Conservation (phyloP, 92 coral and sea anemone species). For the Paragorgia papillata region DNA sequence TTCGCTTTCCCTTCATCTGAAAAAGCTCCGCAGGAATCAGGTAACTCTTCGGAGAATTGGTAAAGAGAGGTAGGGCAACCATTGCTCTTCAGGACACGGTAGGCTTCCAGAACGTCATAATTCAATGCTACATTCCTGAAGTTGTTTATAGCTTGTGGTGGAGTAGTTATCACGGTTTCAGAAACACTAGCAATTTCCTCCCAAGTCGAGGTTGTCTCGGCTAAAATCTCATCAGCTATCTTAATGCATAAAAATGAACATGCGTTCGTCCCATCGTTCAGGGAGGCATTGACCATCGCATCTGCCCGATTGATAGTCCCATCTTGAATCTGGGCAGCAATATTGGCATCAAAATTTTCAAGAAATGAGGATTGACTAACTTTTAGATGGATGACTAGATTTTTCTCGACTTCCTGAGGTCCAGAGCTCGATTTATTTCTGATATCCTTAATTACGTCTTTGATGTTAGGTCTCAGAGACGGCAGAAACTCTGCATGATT, state of each 20-base stretch:
- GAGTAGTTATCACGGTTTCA: not conserved
- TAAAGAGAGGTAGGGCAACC: conserved; percentile 13
- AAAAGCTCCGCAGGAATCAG: conserved; percentile 39
- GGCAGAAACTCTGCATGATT: conserved; percentile 27
- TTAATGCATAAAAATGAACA: conserved; percentile 7
- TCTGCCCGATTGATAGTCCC: not conserved
- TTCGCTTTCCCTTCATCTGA: conserved; percentile 47
- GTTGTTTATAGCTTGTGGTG: conserved; percentile 47
- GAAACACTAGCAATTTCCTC: not conserved
- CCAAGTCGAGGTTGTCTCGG: not conserved
- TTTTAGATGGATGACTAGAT: not conserved
- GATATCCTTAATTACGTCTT: not conserved
- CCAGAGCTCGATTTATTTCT: not conserved
- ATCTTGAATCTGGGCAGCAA: not conserved
- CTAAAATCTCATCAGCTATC: conserved; percentile 13
- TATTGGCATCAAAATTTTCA: conserved; percentile 8
- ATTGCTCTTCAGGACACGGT: conserved; percentile 13
- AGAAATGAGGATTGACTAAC: conserved; percentile 5
- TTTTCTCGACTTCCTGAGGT: not conserved
- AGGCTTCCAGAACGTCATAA: conserved; percentile 61
- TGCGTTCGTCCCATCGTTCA: conserved; percentile 20
- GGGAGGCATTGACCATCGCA: not conserved
- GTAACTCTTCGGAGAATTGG: conserved; percentile 55
- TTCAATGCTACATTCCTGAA: conserved; percentile 29
- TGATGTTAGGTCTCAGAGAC: not conserved